Percentiles rank a stretch among this genome's conserved stretches.
Conservation (phyloP, 2,797 vertebrate species). For the Diplodus puntazzo region DNA sequence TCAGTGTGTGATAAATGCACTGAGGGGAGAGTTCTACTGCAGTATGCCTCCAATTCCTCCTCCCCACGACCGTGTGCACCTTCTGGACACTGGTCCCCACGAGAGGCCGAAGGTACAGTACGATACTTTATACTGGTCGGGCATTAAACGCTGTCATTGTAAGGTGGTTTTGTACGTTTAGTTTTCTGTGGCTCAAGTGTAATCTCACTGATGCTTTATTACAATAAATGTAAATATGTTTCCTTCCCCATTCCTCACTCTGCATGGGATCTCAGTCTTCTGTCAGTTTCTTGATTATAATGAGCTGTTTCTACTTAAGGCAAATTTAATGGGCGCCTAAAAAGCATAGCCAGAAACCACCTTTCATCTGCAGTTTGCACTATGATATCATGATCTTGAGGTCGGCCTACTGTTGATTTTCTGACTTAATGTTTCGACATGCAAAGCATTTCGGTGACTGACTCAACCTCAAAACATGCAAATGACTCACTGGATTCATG, state of each 20-base stretch:
- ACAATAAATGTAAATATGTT: constrained; percentile 2
- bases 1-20: constrained; percentile 95
- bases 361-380: constrained; percentile 28
- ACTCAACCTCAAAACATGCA: constrained; percentile 72
- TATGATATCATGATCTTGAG: constrained; percentile 35
- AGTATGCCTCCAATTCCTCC: constrained; percentile 95
- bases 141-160: not conserved
- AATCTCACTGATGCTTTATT: not conserved
- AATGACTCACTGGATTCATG: constrained; percentile 73
- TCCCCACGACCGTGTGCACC: constrained; percentile 95
- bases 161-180: constrained; percentile 3
- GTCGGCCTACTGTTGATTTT: constrained; percentile 54
- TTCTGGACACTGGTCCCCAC: constrained; percentile 97
- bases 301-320: constrained; percentile 14
- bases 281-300: constrained; percentile 12
- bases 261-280: constrained; percentile 2
- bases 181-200: not conserved
- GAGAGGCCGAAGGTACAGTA: constrained; percentile 97
- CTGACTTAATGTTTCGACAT: constrained; percentile 43
- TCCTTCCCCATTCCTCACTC: not conserved
- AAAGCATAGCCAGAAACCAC: constrained; percentile 28
- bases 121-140: constrained; percentile 26
- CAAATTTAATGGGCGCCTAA: constrained; percentile 20
- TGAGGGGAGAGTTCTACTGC: constrained; percentile 92
- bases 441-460: constrained; percentile 55